Evolutionary conservation across 2,113 vertebrate species (phyloP).

Genomic region (Atherinomorus stipes): DNA sequence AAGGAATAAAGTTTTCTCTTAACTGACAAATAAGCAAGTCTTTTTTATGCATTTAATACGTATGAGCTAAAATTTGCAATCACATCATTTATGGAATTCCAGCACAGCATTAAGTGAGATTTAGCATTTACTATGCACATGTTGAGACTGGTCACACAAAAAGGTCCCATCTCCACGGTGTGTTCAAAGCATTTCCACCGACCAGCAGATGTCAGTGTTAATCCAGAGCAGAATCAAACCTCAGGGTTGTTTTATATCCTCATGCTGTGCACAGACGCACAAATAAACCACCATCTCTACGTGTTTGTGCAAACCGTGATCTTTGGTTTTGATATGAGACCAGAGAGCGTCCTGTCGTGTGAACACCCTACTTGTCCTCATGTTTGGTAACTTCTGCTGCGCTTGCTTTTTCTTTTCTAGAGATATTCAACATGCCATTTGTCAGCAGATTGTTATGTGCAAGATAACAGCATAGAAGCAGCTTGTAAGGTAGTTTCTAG

Average conservation of each 20-base stretch:
- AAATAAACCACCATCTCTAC: neutral
- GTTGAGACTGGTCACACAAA: neutral
- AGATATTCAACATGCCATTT: neutral
- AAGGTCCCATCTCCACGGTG: neutral
- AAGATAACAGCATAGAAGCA: neutral
- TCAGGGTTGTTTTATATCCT: no score
- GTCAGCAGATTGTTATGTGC: neutral
- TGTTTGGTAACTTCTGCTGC: constrained; percentile 10
- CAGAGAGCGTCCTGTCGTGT: neutral
- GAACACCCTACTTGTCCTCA: neutral
- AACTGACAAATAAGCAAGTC: no score
- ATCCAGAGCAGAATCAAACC: no score
- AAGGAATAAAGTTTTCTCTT: no score
- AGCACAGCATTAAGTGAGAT: no score
- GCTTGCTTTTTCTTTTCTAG: neutral
- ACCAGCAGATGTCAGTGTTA: constrained; percentile 33
- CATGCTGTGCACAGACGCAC: neutral
- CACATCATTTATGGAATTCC: no score
- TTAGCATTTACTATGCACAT: no score
- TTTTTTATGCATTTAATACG: no score
- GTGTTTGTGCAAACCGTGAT: neutral
- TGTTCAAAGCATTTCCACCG: neutral
- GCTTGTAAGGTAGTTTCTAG: neutral
- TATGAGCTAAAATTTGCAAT: no score
- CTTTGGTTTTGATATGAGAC: neutral